phyloP scores from a whole-genome alignment of 2,797 vertebrate species.

The Rousettus madagascariensis region DNA sequence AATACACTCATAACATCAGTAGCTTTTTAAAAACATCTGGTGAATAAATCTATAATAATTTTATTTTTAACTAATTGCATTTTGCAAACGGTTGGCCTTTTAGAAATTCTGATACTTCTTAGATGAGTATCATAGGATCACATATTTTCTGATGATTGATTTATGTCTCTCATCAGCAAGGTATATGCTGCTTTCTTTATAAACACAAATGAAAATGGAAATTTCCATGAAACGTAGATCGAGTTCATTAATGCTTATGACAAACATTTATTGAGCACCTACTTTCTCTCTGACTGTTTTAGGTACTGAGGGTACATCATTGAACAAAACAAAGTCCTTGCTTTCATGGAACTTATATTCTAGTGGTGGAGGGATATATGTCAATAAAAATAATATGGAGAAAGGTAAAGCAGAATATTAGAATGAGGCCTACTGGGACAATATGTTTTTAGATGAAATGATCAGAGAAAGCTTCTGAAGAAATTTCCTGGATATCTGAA shows the following conservation, averaged over 20 bases:
- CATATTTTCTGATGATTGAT: constrained; percentile 18
- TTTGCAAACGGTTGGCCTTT: not conserved
- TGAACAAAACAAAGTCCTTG: not conserved
- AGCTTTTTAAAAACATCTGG: not conserved
- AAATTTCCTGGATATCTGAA: not conserved
- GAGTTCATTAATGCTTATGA: constrained; percentile 10
- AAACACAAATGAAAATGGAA: constrained; percentile 3
- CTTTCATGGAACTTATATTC: not conserved
- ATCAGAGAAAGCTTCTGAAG: constrained; percentile 19
- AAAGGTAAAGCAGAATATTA: not conserved
- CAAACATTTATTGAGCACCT: not conserved
- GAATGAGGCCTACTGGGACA: not conserved
- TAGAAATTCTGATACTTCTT: constrained; percentile 49
- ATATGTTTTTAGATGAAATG: not conserved
- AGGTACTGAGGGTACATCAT: not conserved
- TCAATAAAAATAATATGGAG: not conserved
- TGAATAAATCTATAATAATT: constrained; percentile 3
- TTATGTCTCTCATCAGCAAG: not conserved
- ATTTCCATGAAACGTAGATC: not conserved
- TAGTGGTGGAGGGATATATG: not conserved
- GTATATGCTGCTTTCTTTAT: not conserved
- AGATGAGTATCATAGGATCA: not conserved
- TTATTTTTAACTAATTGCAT: constrained; percentile 6
- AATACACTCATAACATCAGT: not conserved
- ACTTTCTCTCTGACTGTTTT: not conserved